Base-by-base conservation (phyloP, 2,797 vertebrate species). In the Sarcoramphus papa region DNA sequence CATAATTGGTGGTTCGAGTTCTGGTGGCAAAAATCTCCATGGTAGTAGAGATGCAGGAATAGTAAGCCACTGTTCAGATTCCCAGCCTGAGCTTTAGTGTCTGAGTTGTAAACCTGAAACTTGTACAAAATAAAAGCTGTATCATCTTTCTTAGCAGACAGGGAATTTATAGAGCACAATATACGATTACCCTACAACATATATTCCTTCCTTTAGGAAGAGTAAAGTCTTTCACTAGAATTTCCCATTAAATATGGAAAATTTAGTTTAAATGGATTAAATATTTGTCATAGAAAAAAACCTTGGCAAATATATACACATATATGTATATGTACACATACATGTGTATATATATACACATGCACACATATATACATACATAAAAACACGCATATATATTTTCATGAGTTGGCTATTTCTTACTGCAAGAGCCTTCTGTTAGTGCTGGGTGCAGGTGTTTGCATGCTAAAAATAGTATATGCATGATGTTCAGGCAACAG, bases 1-100 rank as follows among this genome's bases (percentile, higher is more conserved):
- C 2, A 0, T 73, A 92, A 93, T 33, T 53, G 47, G 28, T 56
- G 54, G 40, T 59, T 95, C 93, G 57, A 59, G 28, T 92, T 91
- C 62, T 86, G 76, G 90, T 72, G 47, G 86, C 73, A 94, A 80
- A 93, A 94, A 93, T 94, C 84, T 87, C 64, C 74, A 54, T 59
- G 62, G 84, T 16, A 93, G 68, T 79, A 92, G 60, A 91, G 78
- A 74, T 72, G 64, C 68, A 64, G 78, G 65, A 96, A 89, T 60
- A 94, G 37, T 35, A 89, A 83, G 56, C 40, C 1, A 3, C 75
- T 85, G 77, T 64, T 85, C 84, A 93, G 62, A 92, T 93, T 95
- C 54, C 73, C 85, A 94, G 88, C 20, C 64, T 85, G 37, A 43
- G 91, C 56, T 79, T 85, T 83, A 30, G 54, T 60, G 37, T 78